Base-by-base conservation (phyloP, 2,113 vertebrate genomes). In the Seriola rivoliana region DNA sequence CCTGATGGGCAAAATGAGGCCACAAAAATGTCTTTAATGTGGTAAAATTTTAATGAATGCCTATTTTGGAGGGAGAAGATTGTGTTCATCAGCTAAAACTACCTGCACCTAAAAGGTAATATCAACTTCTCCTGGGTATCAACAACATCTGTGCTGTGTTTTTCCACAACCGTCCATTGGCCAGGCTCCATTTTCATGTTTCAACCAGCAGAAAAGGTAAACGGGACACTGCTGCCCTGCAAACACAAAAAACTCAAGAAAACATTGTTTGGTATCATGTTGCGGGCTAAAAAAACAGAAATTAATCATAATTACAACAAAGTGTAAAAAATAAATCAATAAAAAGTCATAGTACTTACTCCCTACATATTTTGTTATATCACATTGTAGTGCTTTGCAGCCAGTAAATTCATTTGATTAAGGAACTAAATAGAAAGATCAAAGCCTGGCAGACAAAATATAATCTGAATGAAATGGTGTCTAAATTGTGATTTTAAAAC, bases 181-280 rank as follows among this genome's bases (percentile, higher is more conserved):
- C 69, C 8, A 0, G 1, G 23, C 40, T 78, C 62, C 48, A 65
- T 65, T 64, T 67, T 75, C 54, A 58, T 23, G 77, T 69, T 73
- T 73, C 16, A 23, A 21, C 59, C 25, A 13, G 29, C 17, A 32
- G n/a, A 38, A 36, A 25, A 69, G 48, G 57, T 29, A 29, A 42
- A 38, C 3, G 3, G 5, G 21, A 66, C 38, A 25, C 34, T 21
- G 4, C 7, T 50, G 52, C 40, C 14, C 29, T 55, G 62, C 63
- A 69, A 23, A 32, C 8, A 5, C 7, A 1, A 17, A 4, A 40
- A 29, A 12, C 2, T 34, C 0, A 4, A 36, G 1, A 36, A 36
- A 36, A 6, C 34, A 36, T 36, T 5, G 34, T 36, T 36, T 36
- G 34, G 34, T 36, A 36, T 36, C 34, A 36, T 36, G 42, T 13